Conservation (phyloP, 2,113 vertebrate genomes). For the Vidua chalybeata region DNA sequence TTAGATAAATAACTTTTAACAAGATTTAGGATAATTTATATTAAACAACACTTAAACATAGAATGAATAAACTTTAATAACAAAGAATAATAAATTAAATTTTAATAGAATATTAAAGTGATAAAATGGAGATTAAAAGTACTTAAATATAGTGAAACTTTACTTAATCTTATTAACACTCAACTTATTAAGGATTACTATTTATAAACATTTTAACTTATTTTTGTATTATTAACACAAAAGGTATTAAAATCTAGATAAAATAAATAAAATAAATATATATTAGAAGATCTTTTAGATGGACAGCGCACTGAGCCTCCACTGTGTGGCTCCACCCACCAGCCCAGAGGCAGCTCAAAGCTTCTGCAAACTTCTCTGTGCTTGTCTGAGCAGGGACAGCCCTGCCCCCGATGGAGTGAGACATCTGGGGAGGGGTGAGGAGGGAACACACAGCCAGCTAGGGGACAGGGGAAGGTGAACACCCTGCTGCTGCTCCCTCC, state of each 20-base stretch:
- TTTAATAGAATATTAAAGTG: not conserved
- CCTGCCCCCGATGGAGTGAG: not conserved
- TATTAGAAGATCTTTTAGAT: not conserved
- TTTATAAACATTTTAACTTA: not conserved
- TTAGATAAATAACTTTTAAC: not conserved
- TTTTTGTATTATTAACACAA: not conserved
- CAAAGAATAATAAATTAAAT: not conserved
- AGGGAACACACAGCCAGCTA: not conserved
- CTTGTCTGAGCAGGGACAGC: not conserved
- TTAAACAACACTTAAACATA: not conserved
- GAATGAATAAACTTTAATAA: not conserved
- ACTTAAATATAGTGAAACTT: not conserved
- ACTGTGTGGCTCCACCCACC: not conserved
- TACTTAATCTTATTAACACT: not conserved
- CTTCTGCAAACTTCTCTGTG: not conserved
- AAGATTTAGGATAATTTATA: not conserved
- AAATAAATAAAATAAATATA: not conserved
- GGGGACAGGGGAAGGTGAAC: not conserved
- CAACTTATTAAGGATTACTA: not conserved
- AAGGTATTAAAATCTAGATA: not conserved
- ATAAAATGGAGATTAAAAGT: not conserved
- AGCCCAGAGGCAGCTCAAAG: not conserved
- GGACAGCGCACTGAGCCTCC: fast-evolving
- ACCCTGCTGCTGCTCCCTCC: not conserved
- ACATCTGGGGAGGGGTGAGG: not conserved